Conservation (phyloP, 2,797 vertebrate species). For the Cygnus olor region DNA sequence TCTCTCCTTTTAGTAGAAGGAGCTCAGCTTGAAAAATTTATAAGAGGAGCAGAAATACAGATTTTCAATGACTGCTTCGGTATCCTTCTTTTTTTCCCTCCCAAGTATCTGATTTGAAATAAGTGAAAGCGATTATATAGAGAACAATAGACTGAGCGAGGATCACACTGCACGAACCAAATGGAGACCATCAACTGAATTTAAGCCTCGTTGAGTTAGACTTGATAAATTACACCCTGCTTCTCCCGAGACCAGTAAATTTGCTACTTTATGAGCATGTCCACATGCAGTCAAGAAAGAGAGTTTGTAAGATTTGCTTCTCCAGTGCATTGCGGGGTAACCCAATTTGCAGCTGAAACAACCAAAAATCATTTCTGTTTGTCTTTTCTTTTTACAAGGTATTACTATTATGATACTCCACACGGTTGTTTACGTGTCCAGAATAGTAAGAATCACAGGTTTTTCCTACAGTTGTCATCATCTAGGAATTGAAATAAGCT, state of each 20-base stretch:
- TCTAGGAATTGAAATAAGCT: not conserved
- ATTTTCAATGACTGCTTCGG: not conserved
- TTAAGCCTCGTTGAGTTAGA: not conserved
- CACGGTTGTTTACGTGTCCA: accelerated
- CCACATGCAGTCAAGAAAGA: not conserved
- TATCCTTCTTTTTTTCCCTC: not conserved
- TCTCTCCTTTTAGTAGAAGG: not conserved
- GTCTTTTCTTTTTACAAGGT: not conserved
- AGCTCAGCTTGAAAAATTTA: not conserved
- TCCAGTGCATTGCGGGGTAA: not conserved
- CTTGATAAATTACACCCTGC: not conserved
- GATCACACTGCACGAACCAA: not conserved
- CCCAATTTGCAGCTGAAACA: not conserved
- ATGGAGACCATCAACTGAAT: not conserved
- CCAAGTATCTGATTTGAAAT: not conserved
- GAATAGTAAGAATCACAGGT: not conserved
- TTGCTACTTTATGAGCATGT: not conserved
- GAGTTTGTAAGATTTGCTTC: not conserved
- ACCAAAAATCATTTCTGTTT: not conserved
- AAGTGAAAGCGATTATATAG: not conserved
- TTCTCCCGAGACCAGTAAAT: not conserved
- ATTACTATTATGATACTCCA: accelerated
- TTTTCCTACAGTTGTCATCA: not conserved
- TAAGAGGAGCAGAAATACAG: not conserved
- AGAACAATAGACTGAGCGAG: not conserved